Evolutionary conservation across 2,888 invertebrate species (phyloP), one percentile per base, ranked within the genome.

Genomic region (Coecobrya sp.): DNA sequence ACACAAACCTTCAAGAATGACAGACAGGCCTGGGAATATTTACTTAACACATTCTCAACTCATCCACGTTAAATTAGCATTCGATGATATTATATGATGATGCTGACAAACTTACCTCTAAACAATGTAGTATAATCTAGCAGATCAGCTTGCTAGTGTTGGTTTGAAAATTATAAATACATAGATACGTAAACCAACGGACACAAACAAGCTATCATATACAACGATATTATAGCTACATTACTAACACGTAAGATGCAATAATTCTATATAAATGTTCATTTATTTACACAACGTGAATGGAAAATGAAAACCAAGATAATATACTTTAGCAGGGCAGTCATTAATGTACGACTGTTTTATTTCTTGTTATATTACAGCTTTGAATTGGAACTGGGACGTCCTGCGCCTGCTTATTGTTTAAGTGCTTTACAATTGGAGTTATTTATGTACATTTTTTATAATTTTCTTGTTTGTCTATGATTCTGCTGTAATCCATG

Each of bases 21-120:
- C 55, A 68, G 68, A 82, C 68, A 89, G 59, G 79, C 90, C 86
- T 91, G 90, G 90, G 90, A 91, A 91, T 91, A 91, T 91, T 91
- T 91, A 91, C 90, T 79, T 86, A 79, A 76, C 76, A 85, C 85
- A 85, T 90, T 85, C 85, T 90, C 76, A 84, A 84, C 36, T 73
- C 89, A 42, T 59, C 89, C 65, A 81, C 68, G n/a, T 79, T 81
- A 89, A 88, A 88, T 36, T 79, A 52, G 76, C 49, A 49, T 87
- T 10, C 19, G 8, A 19, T 59, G n/a, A 59, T 19, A 10, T n/a
- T n/a, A n/a, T n/a, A 25, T 25, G 65, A 55, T 70, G 49, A 49
- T 52, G 59, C 55, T 36, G 27, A 11, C 30, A 82, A 59, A 82
- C 36, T n/a, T 36, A 22, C 27, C 11, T 16, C 0, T 25, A 55